Conservation (phyloP, 2,113 vertebrate species). For the Erythrolamprus reginae region DNA sequence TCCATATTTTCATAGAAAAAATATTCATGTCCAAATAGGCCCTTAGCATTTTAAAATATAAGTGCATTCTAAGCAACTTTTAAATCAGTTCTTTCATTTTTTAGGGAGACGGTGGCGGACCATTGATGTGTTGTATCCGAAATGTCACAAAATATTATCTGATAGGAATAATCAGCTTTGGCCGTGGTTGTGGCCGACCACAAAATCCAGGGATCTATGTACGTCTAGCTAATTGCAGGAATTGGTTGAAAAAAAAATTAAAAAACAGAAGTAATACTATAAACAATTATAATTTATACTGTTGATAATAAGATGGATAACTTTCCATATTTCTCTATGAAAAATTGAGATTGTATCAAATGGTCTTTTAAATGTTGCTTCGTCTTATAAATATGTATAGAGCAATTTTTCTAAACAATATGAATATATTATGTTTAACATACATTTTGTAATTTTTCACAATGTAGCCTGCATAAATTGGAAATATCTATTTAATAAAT, state of each 20-base stretch:
- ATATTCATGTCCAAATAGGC: not conserved
- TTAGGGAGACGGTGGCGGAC: slow-evolving; percentile 75
- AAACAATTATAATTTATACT: rapidly evolving
- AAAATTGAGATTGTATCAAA: rapidly evolving
- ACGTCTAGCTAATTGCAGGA: slow-evolving; percentile 25
- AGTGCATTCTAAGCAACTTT: not conserved
- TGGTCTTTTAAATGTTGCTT: not conserved
- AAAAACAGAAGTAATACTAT: rapidly evolving
- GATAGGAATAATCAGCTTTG: slow-evolving; percentile 66
- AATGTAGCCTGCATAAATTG: not conserved
- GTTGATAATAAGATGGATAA: rapidly evolving
- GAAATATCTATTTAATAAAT: not conserved
- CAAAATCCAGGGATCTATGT: slow-evolving; percentile 66
- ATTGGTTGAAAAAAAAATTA: slow-evolving; percentile 41
- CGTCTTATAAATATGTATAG: not conserved
- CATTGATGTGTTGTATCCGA: slow-evolving; percentile 60
- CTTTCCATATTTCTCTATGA: rapidly evolving
- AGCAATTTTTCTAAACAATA: not conserved
- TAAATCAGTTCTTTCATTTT: not conserved
- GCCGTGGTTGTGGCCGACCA: slow-evolving; percentile 62
- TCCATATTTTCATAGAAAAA: not conserved
- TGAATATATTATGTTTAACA: not conserved
- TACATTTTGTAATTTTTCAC: not conserved
- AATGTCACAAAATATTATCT: slow-evolving; percentile 45
- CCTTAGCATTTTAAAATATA: rapidly evolving